Evolutionary conservation across 2,888 invertebrate genomes (phyloP).

Genomic region (Sepioteuthis lessoniana): DNA sequence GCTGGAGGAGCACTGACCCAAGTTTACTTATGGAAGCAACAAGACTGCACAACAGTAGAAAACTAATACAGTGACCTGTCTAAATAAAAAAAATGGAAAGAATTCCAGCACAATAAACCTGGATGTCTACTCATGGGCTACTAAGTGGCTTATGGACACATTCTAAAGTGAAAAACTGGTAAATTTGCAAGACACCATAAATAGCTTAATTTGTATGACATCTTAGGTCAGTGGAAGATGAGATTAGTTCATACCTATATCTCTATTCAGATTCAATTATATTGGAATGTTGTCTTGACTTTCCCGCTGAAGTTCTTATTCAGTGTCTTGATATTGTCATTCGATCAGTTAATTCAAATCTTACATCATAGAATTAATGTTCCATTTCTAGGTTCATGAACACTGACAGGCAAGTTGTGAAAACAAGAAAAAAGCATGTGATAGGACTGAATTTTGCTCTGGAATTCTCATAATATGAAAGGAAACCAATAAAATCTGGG

Average conservation of each 20-base stretch:
- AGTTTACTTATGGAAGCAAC: constrained; percentile 33
- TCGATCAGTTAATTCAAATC: no score
- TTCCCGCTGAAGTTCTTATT: no score
- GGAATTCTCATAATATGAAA: no score
- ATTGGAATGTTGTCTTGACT: no score
- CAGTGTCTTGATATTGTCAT: no score
- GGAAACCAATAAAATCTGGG: no score
- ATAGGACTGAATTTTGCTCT: no score
- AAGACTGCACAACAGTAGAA: background rate
- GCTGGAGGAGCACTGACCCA: background rate
- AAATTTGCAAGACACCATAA: background rate
- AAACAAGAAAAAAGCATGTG: no score
- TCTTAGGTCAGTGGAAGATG: background rate
- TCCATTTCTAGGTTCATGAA: no score
- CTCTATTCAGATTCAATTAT: no score
- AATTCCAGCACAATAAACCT: background rate
- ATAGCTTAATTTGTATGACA: background rate
- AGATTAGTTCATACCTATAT: background rate
- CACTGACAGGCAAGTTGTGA: no score
- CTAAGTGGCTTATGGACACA: background rate
- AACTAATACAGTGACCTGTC: background rate
- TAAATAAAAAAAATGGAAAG: background rate
- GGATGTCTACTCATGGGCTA: background rate
- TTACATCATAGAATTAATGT: no score
- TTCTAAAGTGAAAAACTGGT: background rate